phyloP scores from a whole-genome alignment of 2,113 vertebrate species.

The Emydocephalus ijimae region DNA sequence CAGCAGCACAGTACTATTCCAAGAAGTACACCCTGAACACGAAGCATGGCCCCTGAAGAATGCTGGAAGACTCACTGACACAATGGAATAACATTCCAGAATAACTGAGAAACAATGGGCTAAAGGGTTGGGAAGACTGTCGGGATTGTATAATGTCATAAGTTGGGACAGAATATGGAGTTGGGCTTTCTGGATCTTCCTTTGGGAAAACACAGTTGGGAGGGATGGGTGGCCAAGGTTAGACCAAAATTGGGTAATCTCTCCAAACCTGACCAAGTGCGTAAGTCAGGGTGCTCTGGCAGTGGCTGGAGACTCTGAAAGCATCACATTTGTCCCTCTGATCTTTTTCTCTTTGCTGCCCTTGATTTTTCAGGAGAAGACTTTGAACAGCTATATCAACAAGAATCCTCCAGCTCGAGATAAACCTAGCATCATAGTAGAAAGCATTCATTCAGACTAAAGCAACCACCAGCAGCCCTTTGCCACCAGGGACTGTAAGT shows the following conservation, averaged over 20 bases:
- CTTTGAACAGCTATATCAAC: constrained; percentile 63
- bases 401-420: constrained; percentile 57
- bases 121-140: neutral
- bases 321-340: neutral
- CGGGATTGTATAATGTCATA: neutral
- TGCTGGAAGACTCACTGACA: neutral
- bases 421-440: constrained; percentile 49
- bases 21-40: neutral
- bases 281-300: neutral
- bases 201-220: neutral
- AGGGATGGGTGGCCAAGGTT: neutral
- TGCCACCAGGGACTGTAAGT: neutral
- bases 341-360: neutral
- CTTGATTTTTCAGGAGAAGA: constrained; percentile 62
- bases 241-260: neutral
- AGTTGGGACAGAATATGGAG: neutral
- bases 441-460: constrained; percentile 51
- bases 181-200: neutral
- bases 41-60: neutral
- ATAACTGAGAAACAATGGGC: neutral
- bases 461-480: neutral
- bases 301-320: neutral
- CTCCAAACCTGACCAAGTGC: neutral
- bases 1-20: neutral
- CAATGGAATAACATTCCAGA: neutral